Evolutionary conservation across 2,113 vertebrate species (phyloP).

Genomic region (Pardalotus punctatus): DNA sequence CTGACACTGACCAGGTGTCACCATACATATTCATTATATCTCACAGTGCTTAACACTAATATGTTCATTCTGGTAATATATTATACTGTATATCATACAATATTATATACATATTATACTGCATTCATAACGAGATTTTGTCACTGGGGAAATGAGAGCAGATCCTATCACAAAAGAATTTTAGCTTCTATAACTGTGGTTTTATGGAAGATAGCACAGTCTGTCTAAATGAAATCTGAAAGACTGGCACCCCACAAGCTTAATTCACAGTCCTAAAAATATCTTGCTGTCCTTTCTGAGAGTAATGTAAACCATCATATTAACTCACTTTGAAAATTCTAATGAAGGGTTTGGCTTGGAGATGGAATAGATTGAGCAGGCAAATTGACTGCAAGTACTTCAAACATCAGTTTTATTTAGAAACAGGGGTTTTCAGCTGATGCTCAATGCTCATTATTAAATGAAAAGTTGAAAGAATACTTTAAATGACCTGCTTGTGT

Average conservation of each 20-base stretch:
- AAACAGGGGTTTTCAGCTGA: background rate
- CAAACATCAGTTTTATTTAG: background rate
- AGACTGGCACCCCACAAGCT: background rate
- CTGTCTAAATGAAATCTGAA: conserved; percentile 7
- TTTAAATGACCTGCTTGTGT: background rate
- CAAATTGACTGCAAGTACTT: background rate
- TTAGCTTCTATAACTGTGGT: background rate
- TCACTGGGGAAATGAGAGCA: background rate
- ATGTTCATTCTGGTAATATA: background rate
- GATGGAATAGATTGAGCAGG: background rate
- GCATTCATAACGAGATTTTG: background rate
- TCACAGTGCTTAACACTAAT: background rate
- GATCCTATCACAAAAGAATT: background rate
- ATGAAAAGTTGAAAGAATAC: background rate
- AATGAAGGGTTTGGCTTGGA: background rate
- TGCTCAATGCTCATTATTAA: background rate
- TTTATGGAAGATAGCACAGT: background rate
- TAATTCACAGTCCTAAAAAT: conserved; percentile 26
- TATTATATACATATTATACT: no score
- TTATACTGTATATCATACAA: background rate
- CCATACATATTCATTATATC: background rate
- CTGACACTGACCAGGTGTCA: background rate
- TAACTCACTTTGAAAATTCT: background rate
- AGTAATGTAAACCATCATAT: conserved; percentile 11
- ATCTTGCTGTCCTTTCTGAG: conserved; percentile 13